Conservation (phyloP, 2,113 vertebrate species). For the Oncorhynchus masou region DNA sequence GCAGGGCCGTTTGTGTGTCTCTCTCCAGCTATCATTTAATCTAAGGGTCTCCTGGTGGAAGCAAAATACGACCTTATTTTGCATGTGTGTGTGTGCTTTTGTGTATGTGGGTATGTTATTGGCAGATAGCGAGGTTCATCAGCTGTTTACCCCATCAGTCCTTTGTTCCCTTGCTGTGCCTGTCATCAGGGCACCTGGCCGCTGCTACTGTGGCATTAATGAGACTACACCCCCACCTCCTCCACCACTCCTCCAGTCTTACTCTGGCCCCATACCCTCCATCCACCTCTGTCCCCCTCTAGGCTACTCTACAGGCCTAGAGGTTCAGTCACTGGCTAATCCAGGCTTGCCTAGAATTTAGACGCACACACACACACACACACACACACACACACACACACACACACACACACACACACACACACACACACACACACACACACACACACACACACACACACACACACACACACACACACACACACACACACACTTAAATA, state of each 20-base stretch:
- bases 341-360: constrained; percentile 19
- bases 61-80: neutral
- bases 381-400: neutral
- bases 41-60: constrained; percentile 13
- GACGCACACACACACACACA: neutral
- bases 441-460: constrained; percentile 1
- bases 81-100: constrained; percentile 1
- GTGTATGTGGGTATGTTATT: constrained; percentile 1
- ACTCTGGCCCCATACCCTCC: constrained; percentile 27
- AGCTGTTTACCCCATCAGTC: constrained; percentile 60
- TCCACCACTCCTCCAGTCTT: constrained; percentile 27
- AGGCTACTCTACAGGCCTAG: constrained; percentile 40
- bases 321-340: constrained; percentile 46
- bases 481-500: neutral
- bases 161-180: constrained; percentile 51
- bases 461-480: constrained; percentile 10
- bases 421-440: neutral
- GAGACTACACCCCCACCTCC: constrained; percentile 64
- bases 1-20: constrained; percentile 4
- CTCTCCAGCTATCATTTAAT: constrained; percentile 8
- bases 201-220: constrained; percentile 60
- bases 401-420: constrained; percentile 2
- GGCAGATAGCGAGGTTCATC: constrained; percentile 49
- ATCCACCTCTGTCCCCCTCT: constrained; percentile 41
- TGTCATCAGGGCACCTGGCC: constrained; percentile 55